Conservation (phyloP, 2,113 vertebrate species). For the Python bivittatus region DNA sequence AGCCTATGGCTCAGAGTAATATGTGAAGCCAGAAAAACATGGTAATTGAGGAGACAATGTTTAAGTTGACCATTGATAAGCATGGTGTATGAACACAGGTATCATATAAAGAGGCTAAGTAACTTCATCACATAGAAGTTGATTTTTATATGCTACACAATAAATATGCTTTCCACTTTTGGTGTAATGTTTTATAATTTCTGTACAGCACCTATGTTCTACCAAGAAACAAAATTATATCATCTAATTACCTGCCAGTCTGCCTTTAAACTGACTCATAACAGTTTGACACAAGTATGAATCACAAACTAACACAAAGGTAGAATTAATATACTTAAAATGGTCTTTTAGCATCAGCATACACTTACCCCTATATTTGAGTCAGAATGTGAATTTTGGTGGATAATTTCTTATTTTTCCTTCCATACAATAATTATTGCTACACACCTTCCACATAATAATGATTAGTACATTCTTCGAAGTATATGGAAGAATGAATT, state of each 20-base stretch:
- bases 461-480: slow-evolving; percentile 12
- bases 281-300: slow-evolving; percentile 12
- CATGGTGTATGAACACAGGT: background rate
- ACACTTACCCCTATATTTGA: background rate
- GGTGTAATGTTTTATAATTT: background rate
- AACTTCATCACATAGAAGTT: background rate
- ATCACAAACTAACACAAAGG: background rate
- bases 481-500: background rate
- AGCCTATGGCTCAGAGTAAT: background rate
- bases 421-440: background rate
- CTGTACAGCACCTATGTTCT: slow-evolving; percentile 3
- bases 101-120: background rate
- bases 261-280: slow-evolving; percentile 2
- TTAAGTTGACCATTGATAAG: background rate
- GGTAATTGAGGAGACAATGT: background rate
- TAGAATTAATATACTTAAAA: slow-evolving; percentile 24
- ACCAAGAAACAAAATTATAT: background rate
- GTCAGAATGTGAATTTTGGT: background rate
- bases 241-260: background rate
- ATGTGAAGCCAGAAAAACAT: background rate
- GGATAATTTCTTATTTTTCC: slow-evolving; percentile 23
- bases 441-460: background rate
- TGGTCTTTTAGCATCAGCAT: background rate
- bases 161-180: background rate
- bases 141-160: background rate